A percentile compares a stretch with the other conserved stretches of the same genome.
Conservation (phyloP, 2,888 invertebrate genomes). For the Phanerotoma sp. region DNA sequence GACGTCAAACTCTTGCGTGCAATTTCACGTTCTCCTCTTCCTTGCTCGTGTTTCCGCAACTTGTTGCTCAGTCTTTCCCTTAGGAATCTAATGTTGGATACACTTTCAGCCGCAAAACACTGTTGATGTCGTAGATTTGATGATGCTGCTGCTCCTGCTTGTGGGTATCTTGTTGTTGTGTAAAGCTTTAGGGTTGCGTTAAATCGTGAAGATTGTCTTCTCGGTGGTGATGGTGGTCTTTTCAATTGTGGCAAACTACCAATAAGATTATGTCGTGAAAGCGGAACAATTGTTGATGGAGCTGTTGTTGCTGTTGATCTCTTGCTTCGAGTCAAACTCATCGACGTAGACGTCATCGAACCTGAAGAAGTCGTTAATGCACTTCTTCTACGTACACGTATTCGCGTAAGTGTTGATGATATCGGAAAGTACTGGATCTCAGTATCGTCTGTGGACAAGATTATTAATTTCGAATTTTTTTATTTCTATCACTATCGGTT, state of each 20-base stretch:
- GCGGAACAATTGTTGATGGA: conserved; percentile 39
- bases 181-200: conserved; percentile 70
- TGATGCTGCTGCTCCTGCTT: too few relatives aligned
- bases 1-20: conserved; percentile 20
- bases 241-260: conserved; percentile 22
- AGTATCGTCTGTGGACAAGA: conserved; percentile 69
- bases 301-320: conserved; percentile 64
- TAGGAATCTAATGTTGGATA: conserved; percentile 64
- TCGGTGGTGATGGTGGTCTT: conserved; percentile 70
- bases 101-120: conserved; percentile 58
- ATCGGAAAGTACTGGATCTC: conserved; percentile 82
- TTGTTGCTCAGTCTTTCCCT: conserved; percentile 67
- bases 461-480: conserved; percentile 31
- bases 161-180: conserved; percentile 57
- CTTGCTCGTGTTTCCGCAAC: conserved; percentile 53
- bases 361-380: conserved; percentile 53
- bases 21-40: conserved; percentile 33
- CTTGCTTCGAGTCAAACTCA: conserved; percentile 64
- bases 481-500: conserved; percentile 10
- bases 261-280: conserved; percentile 3
- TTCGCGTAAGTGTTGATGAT: conserved; percentile 77
- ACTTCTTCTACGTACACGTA: conserved; percentile 72
- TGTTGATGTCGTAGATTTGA: conserved; percentile 59
- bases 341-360: conserved; percentile 53
- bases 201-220: conserved; percentile 73